Percentiles rank a stretch among this genome's conserved stretches.
Evolutionary conservation across 2,797 vertebrate species (phyloP).

Genomic region (Bradypus variegatus): DNA sequence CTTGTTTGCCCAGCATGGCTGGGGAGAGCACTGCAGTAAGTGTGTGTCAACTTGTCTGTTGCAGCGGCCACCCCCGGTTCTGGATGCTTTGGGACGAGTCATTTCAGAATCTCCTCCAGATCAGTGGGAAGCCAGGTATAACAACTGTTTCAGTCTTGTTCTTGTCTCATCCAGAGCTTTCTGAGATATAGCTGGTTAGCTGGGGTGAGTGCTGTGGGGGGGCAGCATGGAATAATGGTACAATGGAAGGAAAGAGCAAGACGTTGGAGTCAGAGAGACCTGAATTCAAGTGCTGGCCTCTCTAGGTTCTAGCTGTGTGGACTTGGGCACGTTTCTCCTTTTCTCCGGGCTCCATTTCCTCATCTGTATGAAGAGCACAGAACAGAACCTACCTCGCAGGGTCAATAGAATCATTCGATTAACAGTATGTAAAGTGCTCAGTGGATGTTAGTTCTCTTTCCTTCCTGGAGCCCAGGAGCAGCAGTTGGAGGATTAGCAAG

Average conservation of each 20-base stretch:
- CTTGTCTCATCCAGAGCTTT: not conserved
- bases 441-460: not conserved
- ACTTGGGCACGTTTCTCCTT: not conserved
- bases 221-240: not conserved
- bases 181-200: not conserved
- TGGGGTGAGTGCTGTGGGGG: not conserved
- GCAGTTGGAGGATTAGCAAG: not conserved
- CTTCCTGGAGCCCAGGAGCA: not conserved
- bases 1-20: not conserved
- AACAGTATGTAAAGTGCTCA: not conserved
- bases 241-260: not conserved
- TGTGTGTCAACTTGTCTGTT: constrained; percentile 22
- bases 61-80: constrained; percentile 92
- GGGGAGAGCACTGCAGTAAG: not conserved
- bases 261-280: not conserved
- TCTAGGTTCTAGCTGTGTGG: not conserved
- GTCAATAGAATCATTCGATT: not conserved
- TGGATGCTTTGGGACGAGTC: constrained; percentile 94
- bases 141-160: not conserved
- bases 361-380: not conserved
- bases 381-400: not conserved
- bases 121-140: constrained; percentile 98
- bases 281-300: not conserved
- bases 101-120: constrained; percentile 97
- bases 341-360: not conserved